Base-by-base conservation (phyloP, 1,140 invertebrate genomes). In the Cydia amplana region DNA sequence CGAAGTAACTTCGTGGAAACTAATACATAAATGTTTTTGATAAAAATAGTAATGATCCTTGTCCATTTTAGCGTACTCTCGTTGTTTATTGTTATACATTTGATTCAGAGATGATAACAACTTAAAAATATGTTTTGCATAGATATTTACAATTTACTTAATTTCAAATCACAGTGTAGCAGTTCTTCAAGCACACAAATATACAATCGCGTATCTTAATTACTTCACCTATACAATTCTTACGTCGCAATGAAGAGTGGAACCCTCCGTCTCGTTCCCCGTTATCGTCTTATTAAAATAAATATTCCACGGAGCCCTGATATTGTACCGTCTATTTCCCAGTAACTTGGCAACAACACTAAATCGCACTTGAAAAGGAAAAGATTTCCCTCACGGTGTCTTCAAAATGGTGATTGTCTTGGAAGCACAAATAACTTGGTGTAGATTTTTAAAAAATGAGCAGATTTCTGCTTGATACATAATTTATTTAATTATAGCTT, bases 271-370 rank as follows among this genome's bases (percentile, higher is more conserved):
- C 63, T n/a, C 28, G 2, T 49, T 73, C 75, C 77, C 77, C 70
- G 75, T 78, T 78, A 82, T 78, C 75, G 70, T 74, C 78, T 83
- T 83, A 83, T 83, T 82, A 82, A 83, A 83, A 83, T 82, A 83
- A 80, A 83, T 83, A 81, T 81, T 79, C 78, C 77, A 76, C 63
- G 75, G 65, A 77, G 73, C 70, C 65, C 74, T 73, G 72, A 78
- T 83, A 78, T 83, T 75, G 72, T 67, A 72, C 64, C 76, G 70
- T 70, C 75, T 74, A 79, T 79, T 77, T 78, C 79, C 72, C 25
- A 23, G 18, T 65, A 72, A 74, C 25, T 63, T 67, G 60, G 73
- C 63, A 70, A 49, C 36, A 77, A 36, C 74, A 73, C 72, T 75
- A 77, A 77, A 80, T 80, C 74, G 67, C 49, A 74, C 77, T 76